phyloP scores from a whole-genome alignment of 2,888 invertebrate species.

The Himalopsyche kuldschensis region DNA sequence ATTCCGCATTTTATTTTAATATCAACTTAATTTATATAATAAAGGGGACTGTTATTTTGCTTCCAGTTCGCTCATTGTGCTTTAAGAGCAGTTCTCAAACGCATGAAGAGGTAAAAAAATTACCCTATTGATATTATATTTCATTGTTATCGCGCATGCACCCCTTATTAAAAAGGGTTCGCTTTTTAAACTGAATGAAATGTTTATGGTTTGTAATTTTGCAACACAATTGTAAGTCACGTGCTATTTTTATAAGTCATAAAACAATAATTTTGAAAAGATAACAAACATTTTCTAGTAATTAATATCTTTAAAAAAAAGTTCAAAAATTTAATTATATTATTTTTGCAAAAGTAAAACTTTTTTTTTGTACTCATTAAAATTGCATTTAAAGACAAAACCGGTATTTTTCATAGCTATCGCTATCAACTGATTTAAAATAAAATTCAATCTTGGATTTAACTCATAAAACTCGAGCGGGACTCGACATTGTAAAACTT shows the following conservation, averaged over 20 bases:
- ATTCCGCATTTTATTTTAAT: background rate
- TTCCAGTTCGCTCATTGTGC: background rate
- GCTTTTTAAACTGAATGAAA: background rate
- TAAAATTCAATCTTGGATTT: no score
- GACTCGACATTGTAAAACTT: no score
- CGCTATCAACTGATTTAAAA: no score
- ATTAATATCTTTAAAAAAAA: no score
- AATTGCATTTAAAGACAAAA: no score
- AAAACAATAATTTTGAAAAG: conserved; percentile 3
- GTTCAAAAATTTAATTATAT: no score
- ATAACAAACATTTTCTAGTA: background rate
- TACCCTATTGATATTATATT: background rate
- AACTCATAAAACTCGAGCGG: no score
- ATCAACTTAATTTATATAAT: background rate
- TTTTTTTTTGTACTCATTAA: no score
- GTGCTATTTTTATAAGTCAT: conserved; percentile 20
- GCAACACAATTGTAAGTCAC: conserved; percentile 6
- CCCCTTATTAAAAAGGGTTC: background rate
- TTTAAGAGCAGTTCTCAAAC: background rate
- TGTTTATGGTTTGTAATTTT: background rate
- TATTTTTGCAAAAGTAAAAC: no score
- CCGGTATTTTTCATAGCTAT: no score
- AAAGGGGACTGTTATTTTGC: background rate
- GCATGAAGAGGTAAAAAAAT: background rate
- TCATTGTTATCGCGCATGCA: background rate